Evolutionary conservation across 35 echinoderm and acorn worm species (phyloP), one percentile per base, ranked within the genome.

Genomic region (Lytechinus pictus): DNA sequence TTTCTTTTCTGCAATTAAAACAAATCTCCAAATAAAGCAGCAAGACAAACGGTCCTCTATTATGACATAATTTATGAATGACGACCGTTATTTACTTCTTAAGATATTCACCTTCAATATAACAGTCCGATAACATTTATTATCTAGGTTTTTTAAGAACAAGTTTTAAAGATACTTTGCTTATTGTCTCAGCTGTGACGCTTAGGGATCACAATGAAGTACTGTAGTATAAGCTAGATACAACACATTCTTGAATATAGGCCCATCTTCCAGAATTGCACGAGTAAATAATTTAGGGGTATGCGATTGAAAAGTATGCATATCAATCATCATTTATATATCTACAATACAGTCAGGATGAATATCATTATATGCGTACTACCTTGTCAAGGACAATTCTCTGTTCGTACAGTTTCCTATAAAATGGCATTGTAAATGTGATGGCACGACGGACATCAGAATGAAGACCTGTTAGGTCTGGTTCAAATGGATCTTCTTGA

Each of bases 381-480:
- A 90, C 92, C n/a, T 93, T 54, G 92, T 93, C 92, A 5, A 93
- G 27, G 28, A 57, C 54, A 5, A 93, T 93, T 55, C 92, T 54
- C 27, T 54, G 27, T 10, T 54, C 52, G 55, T 93, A 93, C 92
- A 93, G 28, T 27, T 55, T 27, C 55, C 52, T 93, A 54, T 93
- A 93, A 27, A 55, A 93, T 13, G 92, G 92, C 54, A 93, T 54
- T 9, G 29, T 93, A 57, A 55, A 93, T 57, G 3, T 54, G 1
- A 93, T 54, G 9, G 92, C 92, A 16, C 24, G 9, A 10, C 52
- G 55, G 52, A 93, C 92, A 55, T 93, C 92, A 27, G 11, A 28
- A 93, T 57, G 52, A 53, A 93, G 2, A 14, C 19, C 66, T 24
- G 66, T 24, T 24, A 79, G 16, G 28, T 54, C 52, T 1, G 92